These are phyloP conservation scores for Papilio dardanus DNA, from an alignment of 1,140 invertebrate genomes.

Conservation along the genomic window DNA sequence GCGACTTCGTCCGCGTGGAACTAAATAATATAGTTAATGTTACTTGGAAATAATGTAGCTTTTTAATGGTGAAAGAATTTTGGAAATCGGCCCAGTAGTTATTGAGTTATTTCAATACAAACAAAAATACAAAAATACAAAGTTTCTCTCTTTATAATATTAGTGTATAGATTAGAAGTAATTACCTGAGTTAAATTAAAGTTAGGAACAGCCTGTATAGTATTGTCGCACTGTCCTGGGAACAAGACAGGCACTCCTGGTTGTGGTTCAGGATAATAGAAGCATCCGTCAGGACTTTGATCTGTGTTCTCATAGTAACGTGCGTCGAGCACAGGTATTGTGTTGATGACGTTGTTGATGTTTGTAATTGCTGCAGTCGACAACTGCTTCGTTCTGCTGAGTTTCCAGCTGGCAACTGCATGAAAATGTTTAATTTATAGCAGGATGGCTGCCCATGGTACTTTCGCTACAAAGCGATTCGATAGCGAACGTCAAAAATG, in stretches of 20 bases:
- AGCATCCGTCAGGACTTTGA: constrained; percentile 57
- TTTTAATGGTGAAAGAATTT: too few relatives aligned
- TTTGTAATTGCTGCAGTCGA: constrained; percentile 25
- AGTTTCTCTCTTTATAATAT: too few relatives aligned
- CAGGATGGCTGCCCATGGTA: too few relatives aligned
- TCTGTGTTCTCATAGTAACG: constrained; percentile 52
- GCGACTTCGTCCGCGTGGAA: too few relatives aligned
- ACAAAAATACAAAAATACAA: too few relatives aligned
- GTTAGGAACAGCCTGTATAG: constrained; percentile 52
- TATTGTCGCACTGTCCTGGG: constrained; percentile 63
- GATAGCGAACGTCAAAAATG: too few relatives aligned
- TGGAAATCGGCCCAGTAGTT: too few relatives aligned
- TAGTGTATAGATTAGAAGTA: too few relatives aligned
- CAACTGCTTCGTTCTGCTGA: constrained; percentile 61
- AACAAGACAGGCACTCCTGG: constrained; percentile 58
- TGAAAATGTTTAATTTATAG: neutral
- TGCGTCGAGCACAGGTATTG: constrained; percentile 52
- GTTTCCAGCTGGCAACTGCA: constrained; percentile 65
- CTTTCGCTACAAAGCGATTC: too few relatives aligned
- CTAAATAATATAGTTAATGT: too few relatives aligned
- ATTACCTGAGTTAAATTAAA: constrained; percentile 58
- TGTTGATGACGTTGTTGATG: constrained; percentile 49
- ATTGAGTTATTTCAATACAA: too few relatives aligned
- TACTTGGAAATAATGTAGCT: too few relatives aligned
- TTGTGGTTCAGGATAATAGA: constrained; percentile 64